Evolutionary conservation across 2,888 invertebrate genomes (phyloP).

Genomic region (Perithous albicinctus): DNA sequence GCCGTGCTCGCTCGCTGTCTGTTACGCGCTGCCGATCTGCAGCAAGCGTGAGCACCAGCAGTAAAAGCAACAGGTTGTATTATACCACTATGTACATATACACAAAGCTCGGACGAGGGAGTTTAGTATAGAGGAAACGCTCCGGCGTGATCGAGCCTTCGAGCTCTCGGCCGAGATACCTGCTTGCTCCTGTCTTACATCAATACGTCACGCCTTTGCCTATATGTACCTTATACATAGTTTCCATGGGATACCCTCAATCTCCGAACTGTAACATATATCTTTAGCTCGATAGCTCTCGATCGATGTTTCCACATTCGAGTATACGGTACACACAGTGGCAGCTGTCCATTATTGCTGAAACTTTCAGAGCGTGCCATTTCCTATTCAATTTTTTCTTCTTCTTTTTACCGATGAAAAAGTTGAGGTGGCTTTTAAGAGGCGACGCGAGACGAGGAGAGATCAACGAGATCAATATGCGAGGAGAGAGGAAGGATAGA

Average conservation of each 20-base stretch:
- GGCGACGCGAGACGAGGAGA: too few relatives aligned
- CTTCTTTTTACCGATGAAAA: not conserved
- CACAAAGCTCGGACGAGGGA: slow-evolving; percentile 1
- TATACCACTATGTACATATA: slow-evolving; percentile 22
- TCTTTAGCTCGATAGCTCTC: slow-evolving; percentile 18
- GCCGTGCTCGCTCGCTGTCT: slow-evolving; percentile 57
- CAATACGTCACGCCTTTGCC: slow-evolving; percentile 59
- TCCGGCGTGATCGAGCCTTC: slow-evolving; percentile 61
- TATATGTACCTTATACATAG: not conserved
- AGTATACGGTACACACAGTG: not conserved
- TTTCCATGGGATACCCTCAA: slow-evolving; percentile 2
- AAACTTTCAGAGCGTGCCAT: not conserved
- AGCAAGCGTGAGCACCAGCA: slow-evolving; percentile 51
- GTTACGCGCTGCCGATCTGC: slow-evolving; percentile 76
- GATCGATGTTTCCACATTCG: slow-evolving; percentile 10
- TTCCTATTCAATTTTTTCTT: not conserved
- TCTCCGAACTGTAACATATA: slow-evolving; percentile 15
- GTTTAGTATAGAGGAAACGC: slow-evolving; percentile 28
- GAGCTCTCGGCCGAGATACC: slow-evolving; percentile 42
- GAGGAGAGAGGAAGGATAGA: too few relatives aligned
- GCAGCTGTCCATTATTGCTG: not conserved
- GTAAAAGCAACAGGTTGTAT: slow-evolving; percentile 63
- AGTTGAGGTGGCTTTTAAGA: not conserved
- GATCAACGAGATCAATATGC: too few relatives aligned
- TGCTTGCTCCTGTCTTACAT: slow-evolving; percentile 49